phyloP scores from a whole-genome alignment of 2,113 vertebrate genomes.

The Crotalus tigris region DNA sequence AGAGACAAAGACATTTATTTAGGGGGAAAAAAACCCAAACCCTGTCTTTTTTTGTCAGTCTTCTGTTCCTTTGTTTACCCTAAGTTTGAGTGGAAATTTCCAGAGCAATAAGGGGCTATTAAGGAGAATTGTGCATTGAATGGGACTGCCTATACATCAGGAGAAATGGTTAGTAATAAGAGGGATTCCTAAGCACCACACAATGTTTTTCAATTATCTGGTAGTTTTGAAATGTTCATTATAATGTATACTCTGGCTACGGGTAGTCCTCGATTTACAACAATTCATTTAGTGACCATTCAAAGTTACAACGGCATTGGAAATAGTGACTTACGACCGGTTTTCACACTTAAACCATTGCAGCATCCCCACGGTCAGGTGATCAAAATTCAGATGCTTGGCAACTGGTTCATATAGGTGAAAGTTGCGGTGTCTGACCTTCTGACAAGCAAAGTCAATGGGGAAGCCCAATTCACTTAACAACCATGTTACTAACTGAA shows the following conservation, averaged over 20 bases:
- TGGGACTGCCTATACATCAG: not conserved
- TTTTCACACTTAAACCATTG: not conserved
- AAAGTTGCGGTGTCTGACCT: not conserved
- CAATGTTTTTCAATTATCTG: not conserved
- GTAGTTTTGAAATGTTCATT: not conserved
- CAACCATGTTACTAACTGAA: not conserved
- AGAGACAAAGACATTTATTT: not conserved
- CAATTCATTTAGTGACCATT: not conserved
- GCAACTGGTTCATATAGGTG: not conserved
- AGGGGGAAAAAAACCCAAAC: not conserved
- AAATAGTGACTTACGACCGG: not conserved
- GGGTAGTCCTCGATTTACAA: not conserved
- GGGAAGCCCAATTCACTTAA: not conserved
- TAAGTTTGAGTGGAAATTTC: conserved; percentile 12
- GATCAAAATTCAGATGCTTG: not conserved
- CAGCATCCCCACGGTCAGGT: not conserved
- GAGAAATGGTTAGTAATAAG: not conserved
- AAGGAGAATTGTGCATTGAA: not conserved
- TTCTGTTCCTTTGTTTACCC: conserved; percentile 5
- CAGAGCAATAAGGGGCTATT: not conserved
- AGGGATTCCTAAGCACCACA: not conserved
- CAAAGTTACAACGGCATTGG: not conserved
- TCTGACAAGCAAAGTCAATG: not conserved
- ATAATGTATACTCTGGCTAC: not conserved
- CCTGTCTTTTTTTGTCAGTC: not conserved